These are phyloP conservation scores for Cyanocitta stelleri DNA, from an alignment of 2,113 vertebrate species.

Conservation along the genomic window DNA sequence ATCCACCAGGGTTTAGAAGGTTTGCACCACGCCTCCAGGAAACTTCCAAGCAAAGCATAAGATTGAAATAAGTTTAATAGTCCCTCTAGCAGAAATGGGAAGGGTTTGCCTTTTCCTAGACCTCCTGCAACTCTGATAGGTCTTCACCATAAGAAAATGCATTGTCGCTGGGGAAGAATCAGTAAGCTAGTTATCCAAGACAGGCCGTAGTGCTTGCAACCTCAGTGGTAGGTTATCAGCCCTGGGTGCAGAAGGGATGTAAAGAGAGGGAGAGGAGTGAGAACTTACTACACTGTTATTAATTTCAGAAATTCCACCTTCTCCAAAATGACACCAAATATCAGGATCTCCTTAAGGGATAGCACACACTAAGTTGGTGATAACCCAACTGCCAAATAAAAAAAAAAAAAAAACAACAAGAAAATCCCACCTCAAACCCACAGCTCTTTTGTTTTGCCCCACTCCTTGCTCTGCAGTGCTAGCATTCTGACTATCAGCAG, in stretches of 20 bases:
- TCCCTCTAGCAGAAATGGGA: neutral
- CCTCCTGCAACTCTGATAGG: neutral
- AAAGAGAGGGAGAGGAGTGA: neutral
- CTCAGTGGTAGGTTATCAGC: neutral
- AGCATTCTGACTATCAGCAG: neutral
- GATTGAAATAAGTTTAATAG: neutral
- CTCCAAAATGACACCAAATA: neutral
- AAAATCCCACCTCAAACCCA: neutral
- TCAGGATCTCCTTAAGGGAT: neutral
- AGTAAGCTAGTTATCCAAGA: neutral
- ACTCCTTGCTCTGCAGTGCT: neutral
- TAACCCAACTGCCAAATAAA: neutral
- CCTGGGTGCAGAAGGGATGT: neutral
- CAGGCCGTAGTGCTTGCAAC: neutral
- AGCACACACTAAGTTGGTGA: neutral
- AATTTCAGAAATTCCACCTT: neutral
- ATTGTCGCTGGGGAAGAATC: neutral
- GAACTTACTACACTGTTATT: neutral
- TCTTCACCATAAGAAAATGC: neutral
- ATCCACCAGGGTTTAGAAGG: neutral
- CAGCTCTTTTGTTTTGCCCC: neutral
- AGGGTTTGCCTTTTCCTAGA: neutral
- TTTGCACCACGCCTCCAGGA: rapidly evolving
- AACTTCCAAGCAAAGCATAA: neutral
- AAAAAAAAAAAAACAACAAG: neutral